A percentile compares a stretch with the other conserved stretches of the same genome.
phyloP scores from a whole-genome alignment of 2,113 vertebrate species.

The Rhabdornis inornatus region DNA sequence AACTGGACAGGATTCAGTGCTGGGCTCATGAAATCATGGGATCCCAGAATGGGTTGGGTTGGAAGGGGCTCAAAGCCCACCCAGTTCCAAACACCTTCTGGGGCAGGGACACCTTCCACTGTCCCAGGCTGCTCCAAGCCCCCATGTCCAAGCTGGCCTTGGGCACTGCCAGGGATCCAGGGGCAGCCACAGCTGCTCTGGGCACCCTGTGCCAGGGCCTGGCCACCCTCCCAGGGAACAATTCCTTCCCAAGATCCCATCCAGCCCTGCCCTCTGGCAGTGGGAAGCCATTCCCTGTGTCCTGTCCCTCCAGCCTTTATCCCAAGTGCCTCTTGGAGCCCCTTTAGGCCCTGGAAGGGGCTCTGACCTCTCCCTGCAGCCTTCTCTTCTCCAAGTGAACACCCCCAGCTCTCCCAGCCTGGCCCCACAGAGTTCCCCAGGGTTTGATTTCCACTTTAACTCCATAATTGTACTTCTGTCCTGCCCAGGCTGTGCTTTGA shows the following conservation, averaged over 20 bases:
- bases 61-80: not conserved
- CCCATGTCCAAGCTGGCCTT: not conserved
- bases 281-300: not conserved
- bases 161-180: not conserved
- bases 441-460: not conserved
- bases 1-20: not conserved
- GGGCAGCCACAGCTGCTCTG: not conserved
- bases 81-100: too few species aligned
- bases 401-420: not conserved
- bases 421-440: not conserved
- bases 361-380: not conserved
- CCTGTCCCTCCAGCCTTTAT: not conserved
- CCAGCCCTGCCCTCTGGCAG: not conserved
- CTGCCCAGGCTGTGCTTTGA: not conserved
- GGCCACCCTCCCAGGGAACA: accelerated
- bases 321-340: not conserved
- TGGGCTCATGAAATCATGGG: not conserved
- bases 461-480: not conserved
- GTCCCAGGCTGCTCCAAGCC: not conserved
- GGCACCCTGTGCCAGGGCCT: not conserved
- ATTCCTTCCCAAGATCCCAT: not conserved
- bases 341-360: accelerated
- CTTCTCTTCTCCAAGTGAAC: not conserved
- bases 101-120: not conserved
- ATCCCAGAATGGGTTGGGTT: not conserved